Evolutionary conservation across 2,113 vertebrate genomes (phyloP).

Genomic region (Mustela nigripes): DNA sequence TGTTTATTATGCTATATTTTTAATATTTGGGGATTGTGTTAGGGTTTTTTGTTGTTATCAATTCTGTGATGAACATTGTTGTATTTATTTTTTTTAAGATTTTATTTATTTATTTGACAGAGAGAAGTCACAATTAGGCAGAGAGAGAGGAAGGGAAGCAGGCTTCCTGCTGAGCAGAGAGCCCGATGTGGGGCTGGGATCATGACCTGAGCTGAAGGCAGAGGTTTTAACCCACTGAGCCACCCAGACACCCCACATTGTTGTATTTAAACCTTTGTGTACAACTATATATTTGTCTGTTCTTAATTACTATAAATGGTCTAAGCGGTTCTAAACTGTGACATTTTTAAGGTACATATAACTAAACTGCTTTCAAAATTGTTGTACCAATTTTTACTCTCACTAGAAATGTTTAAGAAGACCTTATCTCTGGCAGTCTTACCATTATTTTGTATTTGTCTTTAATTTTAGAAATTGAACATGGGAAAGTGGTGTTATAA

Average conservation of each 20-base stretch:
- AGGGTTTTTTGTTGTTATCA: not conserved
- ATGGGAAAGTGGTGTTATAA: not conserved
- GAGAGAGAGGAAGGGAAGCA: too few species aligned
- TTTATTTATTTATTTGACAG: too few species aligned
- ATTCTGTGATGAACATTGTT: not conserved
- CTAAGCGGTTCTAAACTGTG: not conserved
- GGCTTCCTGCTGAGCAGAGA: too few species aligned
- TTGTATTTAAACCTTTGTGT: not conserved
- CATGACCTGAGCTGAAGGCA: too few species aligned
- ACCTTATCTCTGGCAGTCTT: not conserved
- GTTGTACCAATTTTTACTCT: not conserved
- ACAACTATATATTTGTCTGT: not conserved
- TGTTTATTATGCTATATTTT: not conserved
- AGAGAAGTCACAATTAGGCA: too few species aligned
- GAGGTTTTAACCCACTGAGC: too few species aligned
- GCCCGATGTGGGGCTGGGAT: too few species aligned
- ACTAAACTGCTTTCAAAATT: conserved; percentile 48
- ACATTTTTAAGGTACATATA: conserved; percentile 25
- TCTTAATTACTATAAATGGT: conserved; percentile 5
- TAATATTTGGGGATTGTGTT: not conserved
- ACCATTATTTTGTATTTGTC: not conserved
- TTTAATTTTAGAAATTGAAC: conserved; percentile 41
- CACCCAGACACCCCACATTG: too few species aligned
- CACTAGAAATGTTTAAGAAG: not conserved
- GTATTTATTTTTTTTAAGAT: not conserved